Percentiles rank a stretch among this genome's conserved stretches.
Conservation (phyloP, 2,888 invertebrate species). For the Troides oblongomaculatus region DNA sequence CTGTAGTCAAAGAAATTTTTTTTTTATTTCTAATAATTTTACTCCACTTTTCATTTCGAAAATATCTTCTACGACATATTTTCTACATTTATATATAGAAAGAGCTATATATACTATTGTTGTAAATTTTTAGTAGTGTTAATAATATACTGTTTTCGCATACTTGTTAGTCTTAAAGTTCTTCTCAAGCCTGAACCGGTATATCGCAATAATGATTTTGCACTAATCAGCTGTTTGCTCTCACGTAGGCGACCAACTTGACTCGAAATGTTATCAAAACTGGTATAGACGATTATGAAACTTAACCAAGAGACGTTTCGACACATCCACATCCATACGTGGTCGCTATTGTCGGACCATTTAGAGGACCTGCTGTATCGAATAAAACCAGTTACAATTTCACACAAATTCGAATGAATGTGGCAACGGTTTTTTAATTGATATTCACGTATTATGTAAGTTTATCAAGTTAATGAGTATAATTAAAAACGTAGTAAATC, state of each 20-base stretch:
- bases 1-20: too few species aligned
- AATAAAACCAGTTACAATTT: slow-evolving; percentile 28
- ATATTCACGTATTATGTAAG: not conserved
- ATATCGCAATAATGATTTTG: slow-evolving; percentile 8
- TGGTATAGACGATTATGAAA: slow-evolving; percentile 24
- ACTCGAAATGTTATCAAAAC: slow-evolving; percentile 27
- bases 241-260: slow-evolving; percentile 26
- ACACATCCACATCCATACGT: slow-evolving; percentile 14
- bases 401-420: slow-evolving; percentile 7
- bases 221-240: slow-evolving; percentile 28
- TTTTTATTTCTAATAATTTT: too few species aligned
- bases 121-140: too few species aligned
- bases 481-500: too few species aligned
- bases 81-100: too few species aligned
- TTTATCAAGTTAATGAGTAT: too few species aligned
- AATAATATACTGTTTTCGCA: too few species aligned
- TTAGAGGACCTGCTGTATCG: slow-evolving; percentile 17
- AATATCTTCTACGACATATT: too few species aligned
- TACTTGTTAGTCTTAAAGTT: too few species aligned
- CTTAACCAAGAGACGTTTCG: slow-evolving; percentile 14
- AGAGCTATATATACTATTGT: too few species aligned
- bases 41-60: too few species aligned
- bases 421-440: slow-evolving; percentile 12
- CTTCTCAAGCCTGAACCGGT: not conserved
- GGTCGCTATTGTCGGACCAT: slow-evolving; percentile 20